Evolutionary conservation across 2,113 vertebrate species (phyloP).

Genomic region (Octodon degus): DNA sequence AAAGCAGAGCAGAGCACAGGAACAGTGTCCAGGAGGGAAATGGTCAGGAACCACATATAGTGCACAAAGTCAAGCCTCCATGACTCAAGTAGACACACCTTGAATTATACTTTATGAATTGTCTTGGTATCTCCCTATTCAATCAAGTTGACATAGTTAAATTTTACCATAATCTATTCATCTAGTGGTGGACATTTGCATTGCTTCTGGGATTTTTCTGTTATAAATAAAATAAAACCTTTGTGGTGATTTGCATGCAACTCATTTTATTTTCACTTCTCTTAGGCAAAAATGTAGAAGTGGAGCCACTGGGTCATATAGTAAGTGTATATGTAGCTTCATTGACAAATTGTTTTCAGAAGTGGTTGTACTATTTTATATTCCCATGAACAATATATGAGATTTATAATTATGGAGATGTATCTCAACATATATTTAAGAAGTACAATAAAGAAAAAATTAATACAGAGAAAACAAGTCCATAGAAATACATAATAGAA

Average conservation of each 20-base stretch:
- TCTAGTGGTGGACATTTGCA: not conserved
- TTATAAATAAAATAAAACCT: not conserved
- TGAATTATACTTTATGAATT: not conserved
- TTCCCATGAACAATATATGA: conserved; percentile 4
- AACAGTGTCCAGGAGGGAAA: not conserved
- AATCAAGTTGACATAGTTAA: not conserved
- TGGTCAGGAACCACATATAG: not conserved
- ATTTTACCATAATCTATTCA: not conserved
- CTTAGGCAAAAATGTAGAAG: not conserved
- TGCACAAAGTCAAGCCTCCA: not conserved
- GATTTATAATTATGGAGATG: not conserved
- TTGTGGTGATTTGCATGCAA: not conserved
- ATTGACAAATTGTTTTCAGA: conserved; percentile 36
- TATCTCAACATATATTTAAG: conserved; percentile 17
- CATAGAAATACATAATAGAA: not conserved
- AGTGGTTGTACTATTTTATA: conserved; percentile 18
- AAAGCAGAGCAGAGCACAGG: not conserved
- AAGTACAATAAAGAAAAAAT: not conserved
- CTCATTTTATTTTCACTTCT: conserved; percentile 45
- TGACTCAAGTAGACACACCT: not conserved
- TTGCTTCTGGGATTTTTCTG: not conserved
- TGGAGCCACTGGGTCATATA: not conserved
- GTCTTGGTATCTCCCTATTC: not conserved
- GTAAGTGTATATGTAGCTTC: not conserved
- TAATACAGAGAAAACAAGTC: not conserved